Evolutionary conservation across 2,888 invertebrate genomes (phyloP), one percentile per base, ranked within the genome.

Genomic region (Trimorus sp.): DNA sequence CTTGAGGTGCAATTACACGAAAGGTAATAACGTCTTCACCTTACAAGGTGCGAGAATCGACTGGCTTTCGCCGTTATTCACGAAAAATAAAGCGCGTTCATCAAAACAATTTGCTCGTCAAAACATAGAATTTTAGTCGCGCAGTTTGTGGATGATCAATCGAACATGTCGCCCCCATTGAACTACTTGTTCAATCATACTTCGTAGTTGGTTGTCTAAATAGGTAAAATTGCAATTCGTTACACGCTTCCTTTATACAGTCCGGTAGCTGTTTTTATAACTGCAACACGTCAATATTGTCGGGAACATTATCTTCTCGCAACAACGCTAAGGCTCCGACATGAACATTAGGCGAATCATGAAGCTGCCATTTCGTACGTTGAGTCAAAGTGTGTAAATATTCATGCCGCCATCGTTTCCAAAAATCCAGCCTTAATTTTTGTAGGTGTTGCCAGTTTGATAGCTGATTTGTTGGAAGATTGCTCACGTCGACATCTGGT

Each of bases 381-480:
- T 62, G 60, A 26, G 16, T 45, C 8, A 62, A 26, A 12, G 16
- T 12, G 26, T 62, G 42, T 26, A 62, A 48, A 62, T 62, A 62
- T 12, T 62, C 60, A 7, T 26, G 42, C 7, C 45, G n/a, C 60
- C 48, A 62, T 62, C 60, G 42, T 48, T 36, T 74, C 12, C 77
- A 36, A 56, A 82, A 84, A 9, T 79, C 54, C 37, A 79, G 66
- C 1, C 76, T 80, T 14, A 71, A 73, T 54, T 62, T 62, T 48
- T 62, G 48, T 14, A 62, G 9, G n/a, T 62, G 60, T 48, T 48
- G 60, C 60, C 60, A 62, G 26, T 45, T 62, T 26, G 26, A 48
- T n/a, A 62, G 26, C n/a, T 48, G 7, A 26, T 48, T 62, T n/a
- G 16, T 14, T 15, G 45, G 45, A 3, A 62, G 12, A 12, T 26